A percentile compares a stretch with the other conserved stretches of the same genome.
phyloP scores from a whole-genome alignment of 2,888 invertebrate species.

The Agonopterix arenella region DNA sequence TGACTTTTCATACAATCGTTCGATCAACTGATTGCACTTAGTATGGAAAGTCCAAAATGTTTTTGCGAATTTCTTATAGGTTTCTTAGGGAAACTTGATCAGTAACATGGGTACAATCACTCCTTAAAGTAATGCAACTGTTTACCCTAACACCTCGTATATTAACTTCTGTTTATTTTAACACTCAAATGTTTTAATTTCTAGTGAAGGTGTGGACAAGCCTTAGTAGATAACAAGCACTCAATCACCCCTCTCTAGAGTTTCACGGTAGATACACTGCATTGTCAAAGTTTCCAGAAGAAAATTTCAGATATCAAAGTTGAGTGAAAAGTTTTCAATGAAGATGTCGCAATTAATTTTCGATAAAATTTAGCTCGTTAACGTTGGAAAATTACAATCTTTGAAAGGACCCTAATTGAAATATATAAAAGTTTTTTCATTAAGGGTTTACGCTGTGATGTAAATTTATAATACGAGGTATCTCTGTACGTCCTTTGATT shows the following conservation, averaged over 20 bases:
- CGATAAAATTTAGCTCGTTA: constrained; percentile 74
- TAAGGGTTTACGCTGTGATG: constrained; percentile 27
- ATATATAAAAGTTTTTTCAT: constrained; percentile 68
- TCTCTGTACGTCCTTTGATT: background rate
- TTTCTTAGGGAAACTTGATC: too few species aligned
- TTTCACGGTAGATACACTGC: constrained; percentile 43
- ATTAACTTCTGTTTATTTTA: too few species aligned
- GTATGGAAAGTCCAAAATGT: too few species aligned
- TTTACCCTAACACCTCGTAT: too few species aligned
- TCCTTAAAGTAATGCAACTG: too few species aligned
- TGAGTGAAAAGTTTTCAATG: constrained; percentile 65
- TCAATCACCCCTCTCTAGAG: constrained; percentile 33
- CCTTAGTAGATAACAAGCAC: constrained; percentile 8
- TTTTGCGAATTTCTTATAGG: too few species aligned
- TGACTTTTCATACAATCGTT: too few species aligned
- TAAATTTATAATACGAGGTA: background rate
- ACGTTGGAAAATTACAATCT: constrained; percentile 65
- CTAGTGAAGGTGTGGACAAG: too few species aligned
- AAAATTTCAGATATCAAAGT: constrained; percentile 64
- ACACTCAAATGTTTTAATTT: too few species aligned
- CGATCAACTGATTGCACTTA: too few species aligned
- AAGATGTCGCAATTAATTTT: constrained; percentile 76
- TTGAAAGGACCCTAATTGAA: constrained; percentile 65
- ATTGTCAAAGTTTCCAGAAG: constrained; percentile 52
- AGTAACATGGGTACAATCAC: too few species aligned